phyloP scores from a whole-genome alignment of 2,113 vertebrate genomes.

The Pavo muticus region DNA sequence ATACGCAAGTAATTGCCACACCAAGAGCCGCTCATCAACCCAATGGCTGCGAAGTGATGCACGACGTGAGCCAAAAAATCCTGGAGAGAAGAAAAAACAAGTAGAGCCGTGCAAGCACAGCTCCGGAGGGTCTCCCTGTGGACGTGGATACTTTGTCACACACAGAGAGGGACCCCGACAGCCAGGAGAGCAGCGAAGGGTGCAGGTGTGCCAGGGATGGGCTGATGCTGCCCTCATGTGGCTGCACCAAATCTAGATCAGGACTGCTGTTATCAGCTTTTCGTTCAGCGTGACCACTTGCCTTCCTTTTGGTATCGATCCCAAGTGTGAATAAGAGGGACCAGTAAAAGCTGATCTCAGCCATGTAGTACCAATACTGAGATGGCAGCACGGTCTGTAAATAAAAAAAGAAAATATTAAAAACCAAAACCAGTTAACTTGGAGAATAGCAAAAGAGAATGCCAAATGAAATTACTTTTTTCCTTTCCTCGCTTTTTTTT shows the following conservation, averaged over 20 bases:
- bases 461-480: constrained; percentile 2
- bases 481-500: not conserved
- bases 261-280: fast-evolving
- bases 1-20: constrained; percentile 91
- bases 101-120: not conserved
- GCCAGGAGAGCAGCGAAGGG: fast-evolving
- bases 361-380: constrained; percentile 96
- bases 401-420: not conserved
- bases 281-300: constrained; percentile 46
- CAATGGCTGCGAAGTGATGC: constrained; percentile 91
- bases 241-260: not conserved
- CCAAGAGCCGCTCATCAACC: constrained; percentile 91
- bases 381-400: constrained; percentile 88
- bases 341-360: constrained; percentile 93
- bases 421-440: not conserved
- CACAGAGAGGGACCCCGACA: not conserved
- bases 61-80: constrained; percentile 92
- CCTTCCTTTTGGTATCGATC: constrained; percentile 93
- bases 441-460: not conserved
- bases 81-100: constrained; percentile 58
- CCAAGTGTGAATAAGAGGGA: constrained; percentile 91
- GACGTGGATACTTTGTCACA: not conserved
- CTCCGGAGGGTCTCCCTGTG: fast-evolving
- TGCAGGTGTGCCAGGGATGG: not conserved
- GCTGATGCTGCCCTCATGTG: constrained; percentile 49